Base-by-base conservation (phyloP, 2,888 invertebrate genomes). In the Dioctria linearis region DNA sequence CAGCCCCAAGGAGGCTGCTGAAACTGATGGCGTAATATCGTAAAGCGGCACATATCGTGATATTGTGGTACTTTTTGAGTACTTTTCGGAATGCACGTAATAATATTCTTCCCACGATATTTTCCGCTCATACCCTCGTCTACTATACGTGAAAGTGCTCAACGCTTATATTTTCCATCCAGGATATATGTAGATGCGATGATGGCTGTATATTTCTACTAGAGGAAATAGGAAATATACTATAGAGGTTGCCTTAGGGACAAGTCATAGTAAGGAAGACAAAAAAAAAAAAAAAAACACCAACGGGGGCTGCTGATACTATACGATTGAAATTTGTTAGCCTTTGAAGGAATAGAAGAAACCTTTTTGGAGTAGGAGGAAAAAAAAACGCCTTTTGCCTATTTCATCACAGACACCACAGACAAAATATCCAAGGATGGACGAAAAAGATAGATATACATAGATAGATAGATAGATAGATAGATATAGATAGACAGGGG, bases 311-410 rank as follows among this genome's bases (percentile, higher is more conserved):
- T n/a, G n/a, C 51, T 76, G 65, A 11, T 67, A 8, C 42, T 61
- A 78, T 66, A 59, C 66, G 67, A 79, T 79, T 79, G 66, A 79
- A 57, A 79, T 49, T 57, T 25, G 25, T 25, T 25, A 51, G 42
- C 11, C 65, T 63, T 69, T 67, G 80, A 69, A 76, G 57, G 63
- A 9, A 25, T 25, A 25, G 25, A 25, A 25, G 25, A 25, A 25
- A 25, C 25, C 25, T 25, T 25, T 25, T 25, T 42, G 73, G 9
- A 66, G 73, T n/a, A 57, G 69, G 13, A 67, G 69, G 46, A 46
- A 67, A 57, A 51, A 54, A 66, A 65, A 37, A 9, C 63, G 63
- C n/a, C 13, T 59, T n/a, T 6, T 59, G 59, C 59, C n/a, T n/a
- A 9, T 13, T 11, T 25, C 25, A 25, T 25, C 11, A 49, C 11